phyloP scores from a whole-genome alignment of 2,113 vertebrate genomes.

The Morphnarchus princeps region DNA sequence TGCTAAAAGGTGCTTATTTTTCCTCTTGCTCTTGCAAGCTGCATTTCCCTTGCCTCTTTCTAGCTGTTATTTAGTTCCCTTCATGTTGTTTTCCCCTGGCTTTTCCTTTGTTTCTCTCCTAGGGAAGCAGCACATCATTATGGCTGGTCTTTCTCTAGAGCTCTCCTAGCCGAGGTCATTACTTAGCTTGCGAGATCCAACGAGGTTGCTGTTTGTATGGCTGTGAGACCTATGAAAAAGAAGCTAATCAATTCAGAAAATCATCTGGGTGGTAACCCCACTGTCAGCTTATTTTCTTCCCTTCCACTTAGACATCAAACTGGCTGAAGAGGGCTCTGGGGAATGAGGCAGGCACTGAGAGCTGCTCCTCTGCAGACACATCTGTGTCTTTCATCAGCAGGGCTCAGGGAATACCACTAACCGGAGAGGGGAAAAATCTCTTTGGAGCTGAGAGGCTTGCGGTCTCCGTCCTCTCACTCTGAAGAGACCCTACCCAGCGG shows the following conservation, averaged over 20 bases:
- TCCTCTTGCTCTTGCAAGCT: neutral
- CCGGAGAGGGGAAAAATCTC: neutral
- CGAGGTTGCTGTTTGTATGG: slow-evolving; percentile 41
- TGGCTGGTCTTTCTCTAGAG: slow-evolving; percentile 44
- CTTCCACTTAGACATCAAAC: slow-evolving; percentile 72
- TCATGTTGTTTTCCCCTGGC: slow-evolving; percentile 3
- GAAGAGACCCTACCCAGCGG: neutral
- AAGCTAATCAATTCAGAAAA: slow-evolving; percentile 71
- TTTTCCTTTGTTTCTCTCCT: slow-evolving; percentile 53
- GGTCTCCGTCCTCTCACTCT: neutral
- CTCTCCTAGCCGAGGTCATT: slow-evolving; percentile 34
- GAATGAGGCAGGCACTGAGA: slow-evolving; percentile 38
- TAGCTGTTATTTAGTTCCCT: slow-evolving; percentile 16
- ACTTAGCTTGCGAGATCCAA: slow-evolving; percentile 12
- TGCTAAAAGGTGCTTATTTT: slow-evolving; percentile 13
- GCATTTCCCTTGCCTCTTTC: slow-evolving; percentile 1
- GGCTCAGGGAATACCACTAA: slow-evolving; percentile 58
- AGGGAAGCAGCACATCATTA: slow-evolving; percentile 52
- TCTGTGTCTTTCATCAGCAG: slow-evolving; percentile 69
- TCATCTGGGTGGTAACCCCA: slow-evolving; percentile 69
- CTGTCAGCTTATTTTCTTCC: slow-evolving; percentile 70
- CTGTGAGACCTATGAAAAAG: slow-evolving; percentile 26
- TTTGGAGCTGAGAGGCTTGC: neutral
- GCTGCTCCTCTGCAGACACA: slow-evolving; percentile 62
- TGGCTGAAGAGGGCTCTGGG: slow-evolving; percentile 65